Evolutionary conservation across 1,140 invertebrate species (phyloP).

Genomic region (Paraescarpia echinospica): DNA sequence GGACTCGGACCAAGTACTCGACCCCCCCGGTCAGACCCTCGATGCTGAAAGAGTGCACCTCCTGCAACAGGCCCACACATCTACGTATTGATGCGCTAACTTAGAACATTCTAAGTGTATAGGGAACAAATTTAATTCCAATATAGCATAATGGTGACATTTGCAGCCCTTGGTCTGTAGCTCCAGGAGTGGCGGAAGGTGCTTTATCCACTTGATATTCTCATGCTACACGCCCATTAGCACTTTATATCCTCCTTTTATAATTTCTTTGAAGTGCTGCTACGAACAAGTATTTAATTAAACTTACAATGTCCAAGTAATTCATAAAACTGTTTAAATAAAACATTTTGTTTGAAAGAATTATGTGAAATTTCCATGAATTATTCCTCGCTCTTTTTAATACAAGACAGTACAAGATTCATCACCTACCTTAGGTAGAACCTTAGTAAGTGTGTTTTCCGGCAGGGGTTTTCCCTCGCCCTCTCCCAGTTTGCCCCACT

Average conservation of each 20-base stretch:
- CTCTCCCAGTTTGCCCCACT: slow-evolving; percentile 26
- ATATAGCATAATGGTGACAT: too few species aligned
- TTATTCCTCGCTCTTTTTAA: background rate
- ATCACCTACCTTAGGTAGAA: slow-evolving; percentile 19
- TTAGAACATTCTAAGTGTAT: too few species aligned
- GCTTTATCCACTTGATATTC: background rate
- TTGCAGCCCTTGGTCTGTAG: too few species aligned
- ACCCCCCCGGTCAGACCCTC: slow-evolving; percentile 18
- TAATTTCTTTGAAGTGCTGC: background rate
- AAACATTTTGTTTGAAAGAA: background rate
- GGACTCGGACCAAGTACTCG: slow-evolving; percentile 23
- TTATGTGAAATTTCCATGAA: background rate
- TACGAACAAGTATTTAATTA: too few species aligned
- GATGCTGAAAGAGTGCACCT: slow-evolving; percentile 16
- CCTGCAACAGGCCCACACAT: background rate
- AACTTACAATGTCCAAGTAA: too few species aligned
- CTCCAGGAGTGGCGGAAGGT: too few species aligned
- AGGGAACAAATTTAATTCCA: too few species aligned
- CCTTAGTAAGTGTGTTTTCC: slow-evolving; percentile 22
- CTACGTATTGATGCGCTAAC: too few species aligned
- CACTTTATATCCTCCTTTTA: background rate
- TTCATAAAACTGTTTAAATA: background rate
- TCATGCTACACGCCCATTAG: background rate
- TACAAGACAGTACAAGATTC: background rate
- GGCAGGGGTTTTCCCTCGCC: slow-evolving; percentile 4